A percentile compares a stretch with the other conserved stretches of the same genome.
phyloP scores from a whole-genome alignment of 2,888 invertebrate species.

The Tenthredo scrophulariae region DNA sequence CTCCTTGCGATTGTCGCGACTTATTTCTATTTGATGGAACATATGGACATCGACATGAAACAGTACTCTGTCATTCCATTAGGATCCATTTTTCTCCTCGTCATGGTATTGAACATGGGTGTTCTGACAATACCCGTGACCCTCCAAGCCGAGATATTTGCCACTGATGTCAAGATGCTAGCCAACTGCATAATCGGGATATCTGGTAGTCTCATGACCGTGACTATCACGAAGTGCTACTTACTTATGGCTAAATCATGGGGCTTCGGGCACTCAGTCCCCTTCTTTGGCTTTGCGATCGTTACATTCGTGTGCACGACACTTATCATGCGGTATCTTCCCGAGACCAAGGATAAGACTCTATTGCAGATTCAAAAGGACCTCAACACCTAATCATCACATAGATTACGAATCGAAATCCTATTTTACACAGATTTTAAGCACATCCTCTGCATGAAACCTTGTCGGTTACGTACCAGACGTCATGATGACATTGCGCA shows the following conservation, averaged over 20 bases:
- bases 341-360: slow-evolving; percentile 69
- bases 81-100: slow-evolving; percentile 61
- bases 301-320: slow-evolving; percentile 58
- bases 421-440: not conserved
- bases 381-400: slow-evolving; percentile 58
- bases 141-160: slow-evolving; percentile 65
- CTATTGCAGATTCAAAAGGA: slow-evolving; percentile 67
- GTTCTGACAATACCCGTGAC: slow-evolving; percentile 61
- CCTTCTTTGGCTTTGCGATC: slow-evolving; percentile 62
- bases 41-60: slow-evolving; percentile 58
- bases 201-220: slow-evolving; percentile 46
- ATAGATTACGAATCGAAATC: not conserved
- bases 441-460: not conserved
- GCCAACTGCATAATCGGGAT: slow-evolving; percentile 60
- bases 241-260: slow-evolving; percentile 63
- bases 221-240: slow-evolving; percentile 62
- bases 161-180: slow-evolving; percentile 65
- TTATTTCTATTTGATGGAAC: slow-evolving; percentile 65
- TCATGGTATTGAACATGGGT: slow-evolving; percentile 65
- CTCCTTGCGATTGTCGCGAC: slow-evolving; percentile 63
- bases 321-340: slow-evolving; percentile 59
- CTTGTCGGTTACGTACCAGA: not conserved
- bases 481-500: not conserved
- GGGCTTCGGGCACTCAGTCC: slow-evolving; percentile 64
- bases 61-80: slow-evolving; percentile 61